Evolutionary conservation across 2,797 vertebrate genomes (phyloP).

Genomic region (Orientallactaga sibirica): DNA sequence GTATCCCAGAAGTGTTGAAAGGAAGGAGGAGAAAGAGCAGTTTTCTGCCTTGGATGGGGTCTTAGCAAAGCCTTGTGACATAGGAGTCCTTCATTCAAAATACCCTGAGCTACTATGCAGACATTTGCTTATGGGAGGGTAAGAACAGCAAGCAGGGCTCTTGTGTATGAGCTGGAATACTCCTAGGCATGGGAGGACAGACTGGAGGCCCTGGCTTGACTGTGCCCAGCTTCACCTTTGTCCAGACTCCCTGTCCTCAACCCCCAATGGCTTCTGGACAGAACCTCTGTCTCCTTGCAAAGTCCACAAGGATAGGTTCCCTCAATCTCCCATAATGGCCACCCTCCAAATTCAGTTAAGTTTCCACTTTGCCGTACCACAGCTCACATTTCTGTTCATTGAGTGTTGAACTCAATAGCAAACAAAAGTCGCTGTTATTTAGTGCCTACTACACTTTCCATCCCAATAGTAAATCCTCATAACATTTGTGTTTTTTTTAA

Average conservation of each 20-base stretch:
- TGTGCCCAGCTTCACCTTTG: neutral
- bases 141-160: neutral
- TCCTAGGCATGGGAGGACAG: neutral
- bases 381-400: neutral
- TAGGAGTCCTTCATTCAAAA: neutral
- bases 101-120: neutral
- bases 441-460: neutral
- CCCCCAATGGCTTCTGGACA: neutral
- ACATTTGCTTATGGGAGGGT: neutral
- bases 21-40: neutral
- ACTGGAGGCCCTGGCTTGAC: neutral
- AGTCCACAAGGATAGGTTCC: neutral
- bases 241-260: neutral
- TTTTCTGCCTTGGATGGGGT: neutral
- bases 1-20: neutral
- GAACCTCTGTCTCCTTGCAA: neutral
- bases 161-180: neutral
- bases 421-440: neutral
- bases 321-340: fast-evolving
- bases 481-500: neutral
- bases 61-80: neutral
- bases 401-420: neutral
- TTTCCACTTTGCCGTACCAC: neutral
- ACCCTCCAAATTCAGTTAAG: neutral
- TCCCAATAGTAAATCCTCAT: neutral